A percentile compares a stretch with the other conserved stretches of the same genome.
These are phyloP conservation scores for Volucella zonaria DNA, from an alignment of 2,888 invertebrate species.

Conservation along the genomic window DNA sequence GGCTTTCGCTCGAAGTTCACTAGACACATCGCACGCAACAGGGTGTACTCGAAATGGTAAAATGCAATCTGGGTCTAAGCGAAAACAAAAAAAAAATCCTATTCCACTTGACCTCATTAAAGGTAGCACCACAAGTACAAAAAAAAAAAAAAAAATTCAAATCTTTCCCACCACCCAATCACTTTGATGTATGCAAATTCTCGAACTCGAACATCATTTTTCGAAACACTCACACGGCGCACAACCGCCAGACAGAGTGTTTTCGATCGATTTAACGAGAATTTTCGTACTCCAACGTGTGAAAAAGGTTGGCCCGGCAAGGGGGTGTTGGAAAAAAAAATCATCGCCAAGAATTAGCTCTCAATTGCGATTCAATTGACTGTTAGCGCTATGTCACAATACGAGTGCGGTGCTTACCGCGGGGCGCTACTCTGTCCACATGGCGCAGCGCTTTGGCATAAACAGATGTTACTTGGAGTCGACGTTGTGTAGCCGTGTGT, in stretches of 20 bases:
- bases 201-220: conserved; percentile 32
- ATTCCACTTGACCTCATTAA: conserved; percentile 65
- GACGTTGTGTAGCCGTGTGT: conserved; percentile 28
- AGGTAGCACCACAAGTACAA: conserved; percentile 23
- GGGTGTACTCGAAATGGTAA: conserved; percentile 2
- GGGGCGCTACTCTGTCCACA: too few species aligned
- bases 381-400: conserved; percentile 35
- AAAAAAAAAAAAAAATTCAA: conserved; percentile 1
- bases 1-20: neutral
- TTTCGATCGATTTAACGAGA: conserved; percentile 59
- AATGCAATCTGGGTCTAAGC: conserved; percentile 30
- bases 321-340: conserved; percentile 9
- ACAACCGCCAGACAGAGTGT: conserved; percentile 1
- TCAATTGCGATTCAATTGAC: conserved; percentile 66
- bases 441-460: neutral
- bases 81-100: conserved; percentile 25
- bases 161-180: conserved; percentile 6
- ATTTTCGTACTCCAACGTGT: conserved; percentile 49
- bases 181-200: conserved; percentile 52
- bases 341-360: conserved; percentile 29
- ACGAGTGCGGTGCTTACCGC: neutral
- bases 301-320: conserved; percentile 15
- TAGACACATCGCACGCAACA: conserved; percentile 54
- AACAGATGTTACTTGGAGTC: conserved; percentile 18
- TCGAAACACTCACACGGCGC: neutral